Conservation (phyloP, 2,888 invertebrate species). For the Drosophila nr. perissopoda region DNA sequence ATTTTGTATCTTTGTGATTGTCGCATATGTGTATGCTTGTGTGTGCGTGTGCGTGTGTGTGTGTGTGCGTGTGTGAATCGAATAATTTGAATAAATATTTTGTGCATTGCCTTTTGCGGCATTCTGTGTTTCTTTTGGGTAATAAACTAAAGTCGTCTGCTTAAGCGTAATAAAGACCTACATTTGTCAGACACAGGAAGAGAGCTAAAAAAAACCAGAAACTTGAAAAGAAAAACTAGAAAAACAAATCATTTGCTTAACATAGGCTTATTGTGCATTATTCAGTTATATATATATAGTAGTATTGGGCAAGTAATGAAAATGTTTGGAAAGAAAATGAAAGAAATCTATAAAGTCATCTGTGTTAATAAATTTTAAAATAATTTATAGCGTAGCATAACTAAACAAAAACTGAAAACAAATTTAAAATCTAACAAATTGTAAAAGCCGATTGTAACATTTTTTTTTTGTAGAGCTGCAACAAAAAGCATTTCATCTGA, state of each 20-base stretch:
- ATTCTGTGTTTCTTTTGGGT: slow-evolving; percentile 62
- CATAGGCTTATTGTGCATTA: not conserved
- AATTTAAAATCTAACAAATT: slow-evolving; percentile 36
- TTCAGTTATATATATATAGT: not conserved
- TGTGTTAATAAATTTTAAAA: slow-evolving; percentile 85
- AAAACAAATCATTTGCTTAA: not conserved
- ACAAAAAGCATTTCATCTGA: slow-evolving; percentile 27
- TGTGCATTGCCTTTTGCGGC: slow-evolving; percentile 78
- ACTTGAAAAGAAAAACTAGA: not conserved
- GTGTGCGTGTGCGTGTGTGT: slow-evolving; percentile 13
- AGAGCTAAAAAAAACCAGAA: not conserved
- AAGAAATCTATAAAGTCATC: slow-evolving; percentile 84
- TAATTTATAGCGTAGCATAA: slow-evolving; percentile 79
- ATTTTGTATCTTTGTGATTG: slow-evolving; percentile 12
- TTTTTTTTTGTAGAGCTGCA: slow-evolving; percentile 37
- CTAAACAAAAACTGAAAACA: slow-evolving; percentile 46
- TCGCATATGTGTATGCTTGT: not conserved
- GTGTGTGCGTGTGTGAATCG: slow-evolving; percentile 60
- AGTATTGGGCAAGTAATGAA: slow-evolving; percentile 60
- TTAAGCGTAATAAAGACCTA: slow-evolving; percentile 38
- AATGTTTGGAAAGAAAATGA: slow-evolving; percentile 57
- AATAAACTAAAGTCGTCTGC: slow-evolving; percentile 51
- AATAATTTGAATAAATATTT: slow-evolving; percentile 76
- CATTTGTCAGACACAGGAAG: slow-evolving; percentile 21
- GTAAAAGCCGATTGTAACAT: slow-evolving; percentile 27